Evolutionary conservation across 2,797 vertebrate species (phyloP).

Genomic region (Chelidonichthys spinosus): DNA sequence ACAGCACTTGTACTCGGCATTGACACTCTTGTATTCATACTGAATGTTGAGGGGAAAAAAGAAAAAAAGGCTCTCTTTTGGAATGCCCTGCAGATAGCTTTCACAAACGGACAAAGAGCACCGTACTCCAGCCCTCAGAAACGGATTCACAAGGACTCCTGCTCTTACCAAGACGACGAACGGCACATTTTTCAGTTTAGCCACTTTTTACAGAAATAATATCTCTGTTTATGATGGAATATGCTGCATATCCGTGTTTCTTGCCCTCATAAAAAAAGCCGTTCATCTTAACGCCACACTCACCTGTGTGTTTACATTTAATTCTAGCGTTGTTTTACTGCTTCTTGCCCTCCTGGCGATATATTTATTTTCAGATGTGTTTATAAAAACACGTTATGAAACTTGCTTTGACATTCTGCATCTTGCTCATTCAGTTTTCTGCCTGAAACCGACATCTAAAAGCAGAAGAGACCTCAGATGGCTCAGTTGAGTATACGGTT

Average conservation of each 20-base stretch:
- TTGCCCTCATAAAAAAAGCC: background rate
- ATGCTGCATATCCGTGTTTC: background rate
- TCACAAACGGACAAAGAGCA: constrained; percentile 22
- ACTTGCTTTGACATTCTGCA: background rate
- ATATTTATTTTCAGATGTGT: constrained; percentile 6
- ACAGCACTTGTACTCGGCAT: constrained; percentile 47
- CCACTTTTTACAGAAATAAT: background rate
- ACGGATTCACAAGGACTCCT: constrained; percentile 10
- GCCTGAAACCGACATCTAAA: constrained; percentile 27
- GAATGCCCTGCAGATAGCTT: constrained; percentile 11
- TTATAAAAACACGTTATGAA: background rate
- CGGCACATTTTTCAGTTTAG: background rate
- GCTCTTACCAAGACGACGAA: background rate
- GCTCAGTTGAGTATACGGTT: constrained; percentile 13
- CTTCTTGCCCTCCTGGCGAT: background rate
- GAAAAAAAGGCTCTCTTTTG: constrained; percentile 18
- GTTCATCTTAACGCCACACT: background rate
- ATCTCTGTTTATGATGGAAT: background rate
- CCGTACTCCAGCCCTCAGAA: constrained; percentile 14
- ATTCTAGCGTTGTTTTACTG: background rate
- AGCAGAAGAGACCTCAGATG: constrained; percentile 23
- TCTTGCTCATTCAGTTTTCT: constrained; percentile 2
- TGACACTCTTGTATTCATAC: constrained; percentile 35
- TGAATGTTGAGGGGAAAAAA: constrained; percentile 28
- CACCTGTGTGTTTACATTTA: background rate